These are phyloP conservation scores for Myiotriccus ornatus DNA, from an alignment of 2,797 vertebrate species.

Conservation along the genomic window DNA sequence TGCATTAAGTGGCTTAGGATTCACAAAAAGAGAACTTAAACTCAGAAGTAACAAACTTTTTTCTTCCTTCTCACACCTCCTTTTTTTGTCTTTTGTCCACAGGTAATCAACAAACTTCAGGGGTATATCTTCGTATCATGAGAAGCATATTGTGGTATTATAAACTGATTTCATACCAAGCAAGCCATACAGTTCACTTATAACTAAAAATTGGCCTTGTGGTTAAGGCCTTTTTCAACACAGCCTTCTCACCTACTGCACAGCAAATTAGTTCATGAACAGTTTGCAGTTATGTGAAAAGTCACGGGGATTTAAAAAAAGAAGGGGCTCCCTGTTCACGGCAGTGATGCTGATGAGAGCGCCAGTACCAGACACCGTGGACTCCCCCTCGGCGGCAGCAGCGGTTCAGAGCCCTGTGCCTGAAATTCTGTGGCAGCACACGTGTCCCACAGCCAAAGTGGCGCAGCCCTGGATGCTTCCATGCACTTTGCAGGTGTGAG, in stretches of 20 bases:
- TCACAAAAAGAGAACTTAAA: neutral
- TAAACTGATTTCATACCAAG: neutral
- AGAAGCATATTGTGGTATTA: neutral
- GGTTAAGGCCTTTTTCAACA: neutral
- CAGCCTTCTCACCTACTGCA: fast-evolving
- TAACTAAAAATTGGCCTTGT: neutral
- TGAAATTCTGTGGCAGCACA: fast-evolving
- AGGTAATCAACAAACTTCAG: neutral
- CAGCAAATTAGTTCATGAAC: neutral
- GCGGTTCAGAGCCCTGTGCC: neutral
- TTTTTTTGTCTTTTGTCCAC: neutral
- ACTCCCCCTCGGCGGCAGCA: fast-evolving
- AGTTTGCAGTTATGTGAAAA: fast-evolving
- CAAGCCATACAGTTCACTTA: neutral
- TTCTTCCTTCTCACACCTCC: neutral
- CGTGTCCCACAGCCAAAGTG: fast-evolving
- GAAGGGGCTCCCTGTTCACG: fast-evolving
- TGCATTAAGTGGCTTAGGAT: neutral
- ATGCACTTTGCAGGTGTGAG: fast-evolving
- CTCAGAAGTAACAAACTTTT: neutral
- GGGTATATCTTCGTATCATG: neutral
- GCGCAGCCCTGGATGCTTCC: fast-evolving
- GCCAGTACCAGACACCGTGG: fast-evolving
- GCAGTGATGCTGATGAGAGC: fast-evolving
- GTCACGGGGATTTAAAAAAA: fast-evolving